Conservation (phyloP, 1,140 invertebrate genomes). For the Ostrea denselamellosa region DNA sequence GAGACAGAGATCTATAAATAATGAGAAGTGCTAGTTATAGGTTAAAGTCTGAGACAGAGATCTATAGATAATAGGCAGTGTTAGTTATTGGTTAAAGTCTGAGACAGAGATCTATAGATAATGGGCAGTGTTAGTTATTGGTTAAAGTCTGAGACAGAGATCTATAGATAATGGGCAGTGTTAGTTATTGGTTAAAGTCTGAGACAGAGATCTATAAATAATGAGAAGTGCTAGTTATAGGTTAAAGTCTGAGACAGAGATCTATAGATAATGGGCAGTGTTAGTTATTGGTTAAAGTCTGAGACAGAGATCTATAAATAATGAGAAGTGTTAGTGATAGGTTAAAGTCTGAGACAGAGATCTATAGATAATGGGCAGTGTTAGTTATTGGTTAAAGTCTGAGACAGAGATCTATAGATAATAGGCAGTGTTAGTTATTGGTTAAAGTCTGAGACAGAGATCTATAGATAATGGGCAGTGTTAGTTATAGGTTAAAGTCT, state of each 20-base stretch:
- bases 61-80: conserved; percentile 60
- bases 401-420: no score
- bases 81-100: background rate
- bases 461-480: no score
- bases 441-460: no score
- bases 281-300: background rate
- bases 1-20: background rate
- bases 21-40: background rate
- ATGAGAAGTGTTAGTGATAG: background rate
- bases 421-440: no score
- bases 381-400: no score
- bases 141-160: no score
- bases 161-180: no score
- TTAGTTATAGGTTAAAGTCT: no score
- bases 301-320: background rate
- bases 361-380: background rate
- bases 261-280: background rate
- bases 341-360: background rate
- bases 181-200: background rate
- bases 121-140: background rate
- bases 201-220: background rate
- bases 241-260: background rate
- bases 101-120: conserved; percentile 59
- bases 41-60: conserved; percentile 45
- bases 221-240: background rate